Evolutionary conservation across 1,140 invertebrate species (phyloP).

Genomic region (Rhagoletis zephyria): DNA sequence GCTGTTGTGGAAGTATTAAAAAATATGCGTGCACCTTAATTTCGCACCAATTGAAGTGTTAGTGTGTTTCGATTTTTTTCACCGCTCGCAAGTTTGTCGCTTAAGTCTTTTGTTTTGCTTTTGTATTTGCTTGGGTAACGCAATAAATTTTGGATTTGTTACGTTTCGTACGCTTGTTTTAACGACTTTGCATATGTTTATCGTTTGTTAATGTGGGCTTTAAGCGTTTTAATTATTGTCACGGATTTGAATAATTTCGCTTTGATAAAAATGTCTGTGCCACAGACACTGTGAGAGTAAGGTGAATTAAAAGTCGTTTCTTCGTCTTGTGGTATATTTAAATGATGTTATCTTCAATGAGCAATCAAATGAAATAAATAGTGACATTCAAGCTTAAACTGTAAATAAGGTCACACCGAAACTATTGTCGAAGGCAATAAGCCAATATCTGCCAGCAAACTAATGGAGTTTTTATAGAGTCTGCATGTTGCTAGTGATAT

Average conservation of each 20-base stretch:
- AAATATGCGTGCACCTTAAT: slow-evolving; percentile 30
- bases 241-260: slow-evolving; percentile 47
- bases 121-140: neutral
- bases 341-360: too few relatives aligned
- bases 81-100: slow-evolving; percentile 4
- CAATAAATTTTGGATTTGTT: slow-evolving; percentile 39
- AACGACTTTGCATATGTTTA: slow-evolving; percentile 35
- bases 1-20: neutral
- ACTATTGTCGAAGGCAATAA: too few relatives aligned
- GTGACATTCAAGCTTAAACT: too few relatives aligned
- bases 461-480: too few relatives aligned
- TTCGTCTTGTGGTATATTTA: too few relatives aligned
- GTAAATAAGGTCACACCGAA: too few relatives aligned
- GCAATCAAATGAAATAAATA: too few relatives aligned
- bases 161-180: neutral
- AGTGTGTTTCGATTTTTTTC: neutral
- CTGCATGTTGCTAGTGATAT: too few relatives aligned
- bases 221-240: slow-evolving; percentile 48
- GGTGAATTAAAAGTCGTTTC: too few relatives aligned
- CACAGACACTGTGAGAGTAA: too few relatives aligned
- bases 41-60: neutral
- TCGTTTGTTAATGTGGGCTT: slow-evolving; percentile 38
- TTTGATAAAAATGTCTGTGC: slow-evolving; percentile 31
- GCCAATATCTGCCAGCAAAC: too few relatives aligned
- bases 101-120: slow-evolving; percentile 9